Evolutionary conservation across 2,888 invertebrate genomes (phyloP).

Genomic region (Athrips mouffetella): DNA sequence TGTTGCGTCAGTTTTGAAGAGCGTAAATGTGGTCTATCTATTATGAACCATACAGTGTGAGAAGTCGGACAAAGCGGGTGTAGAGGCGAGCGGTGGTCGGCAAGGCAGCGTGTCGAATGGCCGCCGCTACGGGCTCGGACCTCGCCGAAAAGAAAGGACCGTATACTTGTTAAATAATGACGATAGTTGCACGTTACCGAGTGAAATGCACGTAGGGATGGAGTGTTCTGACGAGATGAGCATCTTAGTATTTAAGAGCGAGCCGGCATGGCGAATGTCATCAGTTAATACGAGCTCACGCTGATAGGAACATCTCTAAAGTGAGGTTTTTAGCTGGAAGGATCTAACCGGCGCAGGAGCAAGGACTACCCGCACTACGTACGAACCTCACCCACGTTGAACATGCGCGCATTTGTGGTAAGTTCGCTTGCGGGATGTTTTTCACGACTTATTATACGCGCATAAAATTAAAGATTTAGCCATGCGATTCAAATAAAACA

Average conservation of each 20-base stretch:
- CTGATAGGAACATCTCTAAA: constrained; percentile 66
- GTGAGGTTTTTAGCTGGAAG: constrained; percentile 47
- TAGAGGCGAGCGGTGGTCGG: constrained; percentile 44
- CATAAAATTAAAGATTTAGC: too few species aligned
- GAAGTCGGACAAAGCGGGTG: constrained; percentile 13
- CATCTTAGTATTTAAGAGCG: constrained; percentile 75
- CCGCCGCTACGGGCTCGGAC: constrained; percentile 42
- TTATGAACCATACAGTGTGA: constrained; percentile 37
- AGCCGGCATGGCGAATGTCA: constrained; percentile 70
- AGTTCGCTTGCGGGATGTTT: constrained; percentile 50
- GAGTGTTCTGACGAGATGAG: constrained; percentile 74
- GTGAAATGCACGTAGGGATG: constrained; percentile 77
- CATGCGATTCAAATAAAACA: constrained; percentile 40
- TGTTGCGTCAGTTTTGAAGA: constrained; percentile 24
- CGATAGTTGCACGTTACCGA: constrained; percentile 69
- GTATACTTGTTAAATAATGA: constrained; percentile 72
- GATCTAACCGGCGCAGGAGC: constrained; percentile 34
- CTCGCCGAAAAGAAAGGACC: constrained; percentile 74
- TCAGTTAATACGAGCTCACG: constrained; percentile 71
- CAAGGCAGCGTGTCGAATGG: constrained; percentile 67
- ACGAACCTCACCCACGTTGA: constrained; percentile 31
- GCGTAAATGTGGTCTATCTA: constrained; percentile 28
- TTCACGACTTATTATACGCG: constrained; percentile 25
- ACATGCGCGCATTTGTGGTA: constrained; percentile 75
- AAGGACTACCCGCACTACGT: constrained; percentile 38